Evolutionary conservation across 1,140 invertebrate species (phyloP), one percentile per base, ranked within the genome.

Genomic region (Antheraea pernyi): DNA sequence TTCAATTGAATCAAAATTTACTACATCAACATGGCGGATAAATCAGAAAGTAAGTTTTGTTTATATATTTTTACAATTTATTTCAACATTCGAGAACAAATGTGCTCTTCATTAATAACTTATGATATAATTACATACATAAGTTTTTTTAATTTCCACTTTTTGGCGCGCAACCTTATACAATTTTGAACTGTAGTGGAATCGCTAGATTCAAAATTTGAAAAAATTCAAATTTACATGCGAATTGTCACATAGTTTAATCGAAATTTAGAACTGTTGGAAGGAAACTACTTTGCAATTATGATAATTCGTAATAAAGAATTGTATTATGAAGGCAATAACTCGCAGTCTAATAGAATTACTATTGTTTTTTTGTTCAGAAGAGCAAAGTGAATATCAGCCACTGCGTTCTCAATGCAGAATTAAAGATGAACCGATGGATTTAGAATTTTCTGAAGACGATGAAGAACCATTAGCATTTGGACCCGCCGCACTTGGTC

Each of bases 11-110:
- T 85, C 83, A 84, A 88, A 87, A 69, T 87, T 83, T 84, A 86
- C 84, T 83, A 93, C 91, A 92, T 93, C 94, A 96, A 96, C 92
- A 96, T 96, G 95, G 95, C 95, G 93, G 95, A 95, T 93, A 92
- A 93, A 93, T 94, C 95, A 94, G 94, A 95, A 95, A 95, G 95
- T 95, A 93, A 95, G 94, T 95, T 88, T 42, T 39, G n/a, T 39
- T 36, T 18, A 69, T 69, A 19, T 13, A 61, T 62, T 65, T 59
- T 69, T 69, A 67, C n/a, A 53, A 7, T n/a, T 53, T 9, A 53
- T 53, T 53, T 53, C 6, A 16, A 61, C 7, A 16, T 46, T 19
- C 19, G 10, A 19, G 7, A 46, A 46, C 37, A 22, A 46, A 65
- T 46, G 19, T 22, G 9, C 39, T 19, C n/a, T 65, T 19, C 19